These are phyloP conservation scores for Andrena fulva DNA, from an alignment of 2,888 invertebrate genomes.

Conservation along the genomic window DNA sequence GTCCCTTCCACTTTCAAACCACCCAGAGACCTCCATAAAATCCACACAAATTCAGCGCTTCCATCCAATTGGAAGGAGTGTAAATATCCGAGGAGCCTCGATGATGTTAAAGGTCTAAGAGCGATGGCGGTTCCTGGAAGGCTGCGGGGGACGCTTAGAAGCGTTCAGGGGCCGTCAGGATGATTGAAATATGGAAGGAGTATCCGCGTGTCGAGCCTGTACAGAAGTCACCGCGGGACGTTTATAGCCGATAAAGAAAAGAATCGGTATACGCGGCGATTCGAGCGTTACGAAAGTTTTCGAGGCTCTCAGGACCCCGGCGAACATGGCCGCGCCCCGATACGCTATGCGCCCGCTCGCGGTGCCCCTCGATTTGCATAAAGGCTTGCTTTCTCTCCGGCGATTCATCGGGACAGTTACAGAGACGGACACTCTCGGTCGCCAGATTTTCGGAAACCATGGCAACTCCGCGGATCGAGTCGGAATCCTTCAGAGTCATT, in stretches of 20 bases:
- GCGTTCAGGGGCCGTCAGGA: slow-evolving; percentile 1
- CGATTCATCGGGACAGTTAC: slow-evolving; percentile 37
- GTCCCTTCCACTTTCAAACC: too few relatives aligned
- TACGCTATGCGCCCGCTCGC: slow-evolving; percentile 30
- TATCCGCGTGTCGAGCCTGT: neutral
- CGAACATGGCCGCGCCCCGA: slow-evolving; percentile 34
- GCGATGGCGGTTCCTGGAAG: too few relatives aligned
- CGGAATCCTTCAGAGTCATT: too few relatives aligned
- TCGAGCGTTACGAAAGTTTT: slow-evolving; percentile 23
- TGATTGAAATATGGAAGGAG: slow-evolving; percentile 3
- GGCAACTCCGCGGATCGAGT: neutral
- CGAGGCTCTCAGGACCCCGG: neutral
- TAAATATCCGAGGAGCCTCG: neutral
- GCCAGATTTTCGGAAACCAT: neutral
- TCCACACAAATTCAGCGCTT: too few relatives aligned
- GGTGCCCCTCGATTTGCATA: slow-evolving; percentile 38
- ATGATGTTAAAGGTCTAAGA: neutral
- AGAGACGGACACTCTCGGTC: neutral
- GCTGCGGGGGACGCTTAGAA: neutral
- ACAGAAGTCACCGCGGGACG: slow-evolving; percentile 12
- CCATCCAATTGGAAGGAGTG: too few relatives aligned
- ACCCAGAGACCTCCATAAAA: too few relatives aligned
- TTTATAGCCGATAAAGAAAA: slow-evolving; percentile 18
- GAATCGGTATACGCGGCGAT: neutral
- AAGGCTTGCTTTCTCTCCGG: slow-evolving; percentile 47